Evolutionary conservation across 2,797 vertebrate species (phyloP).

Genomic region (Parauchenoglanis punctatus): DNA sequence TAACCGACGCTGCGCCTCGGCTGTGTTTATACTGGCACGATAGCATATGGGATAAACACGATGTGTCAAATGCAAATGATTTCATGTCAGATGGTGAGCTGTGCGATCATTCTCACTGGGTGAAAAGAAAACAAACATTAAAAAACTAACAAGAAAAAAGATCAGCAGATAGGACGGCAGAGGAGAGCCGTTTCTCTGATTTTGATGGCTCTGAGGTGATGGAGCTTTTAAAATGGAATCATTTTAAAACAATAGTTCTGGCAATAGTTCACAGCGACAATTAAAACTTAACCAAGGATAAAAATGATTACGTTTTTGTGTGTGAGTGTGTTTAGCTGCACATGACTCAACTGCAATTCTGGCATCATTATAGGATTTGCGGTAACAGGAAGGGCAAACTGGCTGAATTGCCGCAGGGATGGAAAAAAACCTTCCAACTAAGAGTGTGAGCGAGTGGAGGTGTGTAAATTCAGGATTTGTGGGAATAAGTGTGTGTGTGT

Average conservation of each 20-base stretch:
- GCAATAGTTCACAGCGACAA: neutral
- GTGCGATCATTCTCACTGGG: slow-evolving; percentile 4
- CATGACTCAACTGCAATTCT: slow-evolving; percentile 49
- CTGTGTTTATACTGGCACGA: slow-evolving; percentile 70
- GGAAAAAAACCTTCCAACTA: slow-evolving; percentile 43
- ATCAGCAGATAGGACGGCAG: neutral
- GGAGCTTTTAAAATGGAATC: neutral
- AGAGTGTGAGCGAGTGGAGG: slow-evolving; percentile 20
- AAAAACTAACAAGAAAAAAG: slow-evolving; percentile 21
- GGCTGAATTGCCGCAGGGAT: slow-evolving; percentile 46
- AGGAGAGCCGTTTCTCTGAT: neutral
- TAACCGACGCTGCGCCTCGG: slow-evolving; percentile 72
- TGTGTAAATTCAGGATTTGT: slow-evolving; percentile 21
- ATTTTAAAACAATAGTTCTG: neutral
- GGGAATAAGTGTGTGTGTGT: slow-evolving; percentile 10
- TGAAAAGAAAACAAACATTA: slow-evolving; percentile 12
- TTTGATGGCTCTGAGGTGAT: neutral
- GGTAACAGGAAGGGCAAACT: slow-evolving; percentile 56
- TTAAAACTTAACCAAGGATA: neutral
- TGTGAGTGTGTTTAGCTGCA: slow-evolving; percentile 34
- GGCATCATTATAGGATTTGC: slow-evolving; percentile 51
- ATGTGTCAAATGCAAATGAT: slow-evolving; percentile 76
- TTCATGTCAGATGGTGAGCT: slow-evolving; percentile 55
- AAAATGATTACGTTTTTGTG: neutral
- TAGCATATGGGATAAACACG: slow-evolving; percentile 60